phyloP scores from a whole-genome alignment of 2,888 invertebrate species.

The Xylota sylvarum region DNA sequence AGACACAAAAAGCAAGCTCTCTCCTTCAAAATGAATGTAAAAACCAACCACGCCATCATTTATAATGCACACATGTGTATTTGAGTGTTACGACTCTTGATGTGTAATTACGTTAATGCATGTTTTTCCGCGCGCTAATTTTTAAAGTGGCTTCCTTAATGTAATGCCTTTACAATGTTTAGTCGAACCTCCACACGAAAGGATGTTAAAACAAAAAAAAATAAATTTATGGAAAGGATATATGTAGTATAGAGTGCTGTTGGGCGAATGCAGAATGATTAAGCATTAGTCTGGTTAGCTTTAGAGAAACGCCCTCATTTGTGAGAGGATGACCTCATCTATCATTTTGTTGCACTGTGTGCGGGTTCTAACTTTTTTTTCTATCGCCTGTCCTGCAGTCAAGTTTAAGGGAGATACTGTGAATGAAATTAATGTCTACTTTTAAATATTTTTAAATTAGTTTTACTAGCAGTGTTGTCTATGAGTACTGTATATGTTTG shows the following conservation, averaged over 20 bases:
- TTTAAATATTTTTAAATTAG: neutral
- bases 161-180: slow-evolving; percentile 57
- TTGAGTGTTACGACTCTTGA: slow-evolving; percentile 62
- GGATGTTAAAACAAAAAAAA: slow-evolving; percentile 13
- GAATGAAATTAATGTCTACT: neutral
- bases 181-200: slow-evolving; percentile 44
- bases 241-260: slow-evolving; percentile 5
- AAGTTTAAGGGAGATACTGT: slow-evolving; percentile 2
- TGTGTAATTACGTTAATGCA: slow-evolving; percentile 76
- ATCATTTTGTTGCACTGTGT: slow-evolving; percentile 55
- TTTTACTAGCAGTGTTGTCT: neutral
- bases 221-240: slow-evolving; percentile 43
- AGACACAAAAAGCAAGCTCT: slow-evolving; percentile 30
- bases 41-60: slow-evolving; percentile 28
- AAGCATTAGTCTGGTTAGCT: slow-evolving; percentile 71
- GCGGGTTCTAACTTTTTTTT: slow-evolving; percentile 11
- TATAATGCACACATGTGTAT: slow-evolving; percentile 40
- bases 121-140: slow-evolving; percentile 75
- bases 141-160: slow-evolving; percentile 76
- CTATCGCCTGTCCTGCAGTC: neutral
- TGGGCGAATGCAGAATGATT: slow-evolving; percentile 60
- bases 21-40: slow-evolving; percentile 25
- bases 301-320: slow-evolving; percentile 49
- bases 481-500: too few species aligned
- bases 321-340: slow-evolving; percentile 69